Percentiles rank a stretch among this genome's conserved stretches.
These are phyloP conservation scores for Nomada hirtipes DNA, from an alignment of 2,888 invertebrate genomes.

Conservation along the genomic window DNA sequence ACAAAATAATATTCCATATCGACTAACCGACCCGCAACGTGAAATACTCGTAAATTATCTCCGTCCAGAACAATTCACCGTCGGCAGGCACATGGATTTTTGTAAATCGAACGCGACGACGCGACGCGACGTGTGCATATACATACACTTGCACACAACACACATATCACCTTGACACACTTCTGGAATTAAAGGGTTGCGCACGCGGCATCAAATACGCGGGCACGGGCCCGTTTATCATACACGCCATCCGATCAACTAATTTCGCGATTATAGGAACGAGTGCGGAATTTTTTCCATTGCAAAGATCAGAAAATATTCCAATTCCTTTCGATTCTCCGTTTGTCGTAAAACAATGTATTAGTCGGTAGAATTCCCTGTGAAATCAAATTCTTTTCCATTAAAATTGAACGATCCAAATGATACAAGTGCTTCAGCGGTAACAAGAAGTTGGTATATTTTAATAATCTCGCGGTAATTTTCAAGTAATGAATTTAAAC, in stretches of 20 bases:
- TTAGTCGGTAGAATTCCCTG: no score
- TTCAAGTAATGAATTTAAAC: neutral
- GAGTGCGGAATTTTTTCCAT: neutral
- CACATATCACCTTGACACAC: slow-evolving; percentile 32
- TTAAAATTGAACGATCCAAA: no score
- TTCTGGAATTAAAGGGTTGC: slow-evolving; percentile 42
- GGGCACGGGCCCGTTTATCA: slow-evolving; percentile 10
- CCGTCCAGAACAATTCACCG: neutral
- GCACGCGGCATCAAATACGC: neutral
- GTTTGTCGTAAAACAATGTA: no score
- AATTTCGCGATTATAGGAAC: slow-evolving; percentile 19
- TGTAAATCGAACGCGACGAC: slow-evolving; percentile 12
- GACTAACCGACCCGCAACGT: no score
- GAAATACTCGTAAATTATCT: no score
- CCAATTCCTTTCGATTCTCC: no score
- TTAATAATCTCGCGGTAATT: neutral
- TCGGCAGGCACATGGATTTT: slow-evolving; percentile 6
- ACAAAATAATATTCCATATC: no score
- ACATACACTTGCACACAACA: neutral
- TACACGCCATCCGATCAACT: neutral
- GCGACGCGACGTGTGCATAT: neutral
- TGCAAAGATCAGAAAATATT: no score
- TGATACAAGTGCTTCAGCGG: no score
- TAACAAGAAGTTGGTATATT: no score
- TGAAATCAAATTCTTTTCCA: no score